A percentile compares a stretch with the other conserved stretches of the same genome.
phyloP scores from a whole-genome alignment of 2,113 vertebrate species.

The Notarius quadriscutis region DNA sequence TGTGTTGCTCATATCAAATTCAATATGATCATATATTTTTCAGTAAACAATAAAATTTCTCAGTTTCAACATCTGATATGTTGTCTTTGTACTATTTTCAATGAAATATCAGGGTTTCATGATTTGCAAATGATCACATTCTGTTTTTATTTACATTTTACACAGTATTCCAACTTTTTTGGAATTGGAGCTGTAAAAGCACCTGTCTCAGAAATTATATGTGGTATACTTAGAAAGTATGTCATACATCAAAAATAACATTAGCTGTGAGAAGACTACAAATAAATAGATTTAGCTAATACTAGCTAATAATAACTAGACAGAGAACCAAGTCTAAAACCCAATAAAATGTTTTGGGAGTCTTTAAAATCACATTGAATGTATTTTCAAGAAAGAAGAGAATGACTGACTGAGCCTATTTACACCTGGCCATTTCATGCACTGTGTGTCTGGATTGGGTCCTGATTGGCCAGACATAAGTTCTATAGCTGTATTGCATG shows the following conservation, averaged over 20 bases:
- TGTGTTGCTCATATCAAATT: too few relatives aligned
- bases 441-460: not conserved
- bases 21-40: too few relatives aligned
- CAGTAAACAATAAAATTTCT: too few relatives aligned
- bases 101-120: too few relatives aligned
- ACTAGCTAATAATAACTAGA: not conserved
- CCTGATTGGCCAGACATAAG: not conserved
- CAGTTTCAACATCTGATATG: too few relatives aligned
- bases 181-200: too few relatives aligned
- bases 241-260: constrained; percentile 15
- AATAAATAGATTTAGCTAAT: constrained; percentile 43
- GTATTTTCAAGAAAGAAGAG: not conserved
- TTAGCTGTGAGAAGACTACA: constrained; percentile 28
- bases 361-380: not conserved
- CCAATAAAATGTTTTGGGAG: not conserved
- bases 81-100: too few relatives aligned
- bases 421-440: not conserved
- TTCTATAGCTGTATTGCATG: not conserved
- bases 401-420: not conserved
- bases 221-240: constrained; percentile 15
- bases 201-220: not conserved
- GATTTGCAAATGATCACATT: too few relatives aligned
- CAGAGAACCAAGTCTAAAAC: not conserved
- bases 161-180: too few relatives aligned
- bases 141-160: too few relatives aligned